phyloP scores from a whole-genome alignment of 2,888 invertebrate genomes.

The Empis stercorea region DNA sequence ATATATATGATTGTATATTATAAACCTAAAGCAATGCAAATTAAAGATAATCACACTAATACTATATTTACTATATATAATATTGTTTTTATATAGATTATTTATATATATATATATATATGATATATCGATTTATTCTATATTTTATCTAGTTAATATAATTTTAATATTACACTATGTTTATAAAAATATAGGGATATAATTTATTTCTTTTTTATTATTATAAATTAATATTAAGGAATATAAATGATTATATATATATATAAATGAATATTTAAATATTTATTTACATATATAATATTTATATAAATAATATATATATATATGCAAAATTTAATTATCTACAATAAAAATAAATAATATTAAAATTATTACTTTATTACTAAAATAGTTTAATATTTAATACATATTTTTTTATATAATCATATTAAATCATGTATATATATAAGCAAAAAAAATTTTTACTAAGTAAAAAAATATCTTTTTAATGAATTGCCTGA shows the following conservation, averaged over 20 bases:
- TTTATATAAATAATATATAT: slow-evolving; percentile 14
- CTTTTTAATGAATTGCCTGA: slow-evolving; percentile 37
- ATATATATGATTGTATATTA: slow-evolving; percentile 3
- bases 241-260: slow-evolving; percentile 16
- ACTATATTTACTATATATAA: too few species aligned
- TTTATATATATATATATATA: slow-evolving; percentile 4
- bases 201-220: slow-evolving; percentile 10
- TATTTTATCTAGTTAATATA: slow-evolving; percentile 1
- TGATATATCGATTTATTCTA: not conserved
- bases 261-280: slow-evolving; percentile 18
- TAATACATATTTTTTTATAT: not conserved
- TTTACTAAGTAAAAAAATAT: slow-evolving; percentile 15
- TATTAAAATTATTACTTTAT: slow-evolving; percentile 11
- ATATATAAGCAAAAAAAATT: slow-evolving; percentile 8
- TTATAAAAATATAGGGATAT: slow-evolving; percentile 8
- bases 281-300: slow-evolving; percentile 19
- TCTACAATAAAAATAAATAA: slow-evolving; percentile 9
- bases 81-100: slow-evolving; percentile 6
- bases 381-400: not conserved
- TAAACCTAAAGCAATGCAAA: not conserved
- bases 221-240: slow-evolving; percentile 3
- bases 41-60: too few species aligned
- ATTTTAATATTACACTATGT: slow-evolving; percentile 1
- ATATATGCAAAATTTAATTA: slow-evolving; percentile 7
- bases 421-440: too few species aligned